phyloP scores from a whole-genome alignment of 2,113 vertebrate genomes.

The Murina feae region DNA sequence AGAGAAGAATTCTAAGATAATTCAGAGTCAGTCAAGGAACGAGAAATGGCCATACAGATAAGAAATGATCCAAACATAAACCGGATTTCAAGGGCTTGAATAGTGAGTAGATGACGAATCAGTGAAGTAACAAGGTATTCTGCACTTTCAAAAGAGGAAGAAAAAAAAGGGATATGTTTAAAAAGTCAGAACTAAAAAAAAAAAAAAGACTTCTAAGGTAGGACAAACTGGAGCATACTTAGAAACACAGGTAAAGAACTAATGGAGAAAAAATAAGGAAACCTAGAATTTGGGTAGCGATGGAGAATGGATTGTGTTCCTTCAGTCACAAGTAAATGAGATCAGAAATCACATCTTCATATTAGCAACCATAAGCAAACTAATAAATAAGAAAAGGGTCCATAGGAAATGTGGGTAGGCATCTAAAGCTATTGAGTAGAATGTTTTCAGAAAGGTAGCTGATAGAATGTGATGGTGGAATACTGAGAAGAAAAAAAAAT shows the following conservation, averaged over 20 bases:
- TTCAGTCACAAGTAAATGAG: not conserved
- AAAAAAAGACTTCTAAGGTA: not conserved
- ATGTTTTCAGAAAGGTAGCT: not conserved
- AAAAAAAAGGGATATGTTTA: not conserved
- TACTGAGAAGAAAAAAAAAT: not conserved
- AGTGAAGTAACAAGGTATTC: not conserved
- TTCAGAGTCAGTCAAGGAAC: not conserved
- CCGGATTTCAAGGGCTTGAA: not conserved
- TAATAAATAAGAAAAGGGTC: not conserved
- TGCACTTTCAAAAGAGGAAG: not conserved
- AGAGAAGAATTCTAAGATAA: not conserved
- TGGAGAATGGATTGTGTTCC: not conserved
- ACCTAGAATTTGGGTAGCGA: rapidly evolving
- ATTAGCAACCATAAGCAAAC: not conserved
- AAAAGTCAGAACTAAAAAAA: not conserved
- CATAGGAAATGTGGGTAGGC: not conserved
- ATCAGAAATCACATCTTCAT: rapidly evolving
- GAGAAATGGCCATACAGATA: not conserved
- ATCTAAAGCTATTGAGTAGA: not conserved
- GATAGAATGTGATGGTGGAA: not conserved
- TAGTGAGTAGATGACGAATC: not conserved
- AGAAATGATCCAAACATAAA: not conserved
- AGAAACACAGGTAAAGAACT: not conserved
- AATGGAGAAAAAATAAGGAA: not conserved
- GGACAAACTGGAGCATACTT: not conserved